A percentile compares a stretch with the other conserved stretches of the same genome.
Conservation (phyloP, 1,140 invertebrate genomes). For the Lasioglossum albipes region DNA sequence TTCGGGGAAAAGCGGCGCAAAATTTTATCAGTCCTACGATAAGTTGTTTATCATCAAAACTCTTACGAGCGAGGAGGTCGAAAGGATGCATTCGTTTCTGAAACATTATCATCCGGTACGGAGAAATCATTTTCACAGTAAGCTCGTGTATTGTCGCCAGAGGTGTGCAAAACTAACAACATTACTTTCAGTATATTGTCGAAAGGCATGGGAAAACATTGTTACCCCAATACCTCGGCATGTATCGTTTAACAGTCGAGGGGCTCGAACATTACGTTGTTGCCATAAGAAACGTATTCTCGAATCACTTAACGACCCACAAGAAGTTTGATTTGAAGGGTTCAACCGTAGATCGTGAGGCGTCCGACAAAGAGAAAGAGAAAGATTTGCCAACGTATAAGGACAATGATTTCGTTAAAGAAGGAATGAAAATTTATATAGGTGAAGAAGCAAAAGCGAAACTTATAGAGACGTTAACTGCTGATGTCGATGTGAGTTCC, state of each 20-base stretch:
- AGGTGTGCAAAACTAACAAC: conserved; percentile 1
- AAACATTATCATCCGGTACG: conserved; percentile 99
- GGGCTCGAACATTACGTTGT: conserved; percentile 98
- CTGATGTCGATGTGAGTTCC: conserved; percentile 92
- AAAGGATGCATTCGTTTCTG: conserved; percentile 98
- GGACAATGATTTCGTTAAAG: conserved; percentile 99
- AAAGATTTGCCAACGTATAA: conserved; percentile 98
- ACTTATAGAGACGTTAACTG: conserved; percentile 94
- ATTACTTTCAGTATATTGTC: conserved; percentile 92
- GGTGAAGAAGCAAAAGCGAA: conserved; percentile 96
- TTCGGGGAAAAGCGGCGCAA: conserved; percentile 95
- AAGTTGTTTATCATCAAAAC: conserved; percentile 98
- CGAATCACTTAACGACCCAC: conserved; percentile 96
- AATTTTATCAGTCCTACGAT: conserved; percentile 98
- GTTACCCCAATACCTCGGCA: conserved; percentile 98
- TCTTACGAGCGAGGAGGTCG: conserved; percentile 98
- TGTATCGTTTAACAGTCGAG: conserved; percentile 98
- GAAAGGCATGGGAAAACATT: conserved; percentile 98
- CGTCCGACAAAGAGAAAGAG: conserved; percentile 98
- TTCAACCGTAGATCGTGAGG: conserved; percentile 99
- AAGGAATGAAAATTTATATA: conserved; percentile 95
- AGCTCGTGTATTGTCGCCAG: neutral
- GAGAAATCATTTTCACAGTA: neutral
- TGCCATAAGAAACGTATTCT: conserved; percentile 98
- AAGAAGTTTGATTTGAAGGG: conserved; percentile 91